Percentiles rank a stretch among this genome's conserved stretches.
phyloP scores from a whole-genome alignment of 2,888 invertebrate species.

The Petrophora chlorosata region DNA sequence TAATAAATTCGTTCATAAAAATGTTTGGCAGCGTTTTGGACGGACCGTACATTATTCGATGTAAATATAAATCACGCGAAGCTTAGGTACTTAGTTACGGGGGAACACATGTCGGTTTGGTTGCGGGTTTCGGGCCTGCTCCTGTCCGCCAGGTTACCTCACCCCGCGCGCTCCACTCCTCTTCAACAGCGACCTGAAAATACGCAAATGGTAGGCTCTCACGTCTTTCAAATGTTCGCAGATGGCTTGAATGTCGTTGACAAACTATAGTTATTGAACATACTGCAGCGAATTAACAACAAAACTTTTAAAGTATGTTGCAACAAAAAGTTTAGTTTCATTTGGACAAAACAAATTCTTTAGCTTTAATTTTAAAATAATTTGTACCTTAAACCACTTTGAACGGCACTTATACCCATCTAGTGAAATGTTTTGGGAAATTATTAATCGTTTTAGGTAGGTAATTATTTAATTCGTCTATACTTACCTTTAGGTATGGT shows the following conservation, averaged over 20 bases:
- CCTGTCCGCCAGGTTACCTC: constrained; percentile 73
- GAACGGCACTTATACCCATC: no score
- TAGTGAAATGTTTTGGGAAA: no score
- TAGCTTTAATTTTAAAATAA: no score
- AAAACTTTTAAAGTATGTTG: no score
- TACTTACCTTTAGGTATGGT: no score
- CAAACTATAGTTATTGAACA: no score
- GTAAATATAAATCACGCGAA: constrained; percentile 57
- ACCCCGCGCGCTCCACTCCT: constrained; percentile 70
- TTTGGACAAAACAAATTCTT: no score
- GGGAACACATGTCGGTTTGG: constrained; percentile 71
- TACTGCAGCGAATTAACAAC: no score
- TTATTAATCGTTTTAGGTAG: no score
- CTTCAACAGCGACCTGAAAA: constrained; percentile 80
- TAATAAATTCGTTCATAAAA: constrained; percentile 78
- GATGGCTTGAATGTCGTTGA: not conserved
- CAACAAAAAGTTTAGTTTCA: no score
- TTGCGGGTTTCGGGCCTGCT: constrained; percentile 39
- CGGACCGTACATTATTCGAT: constrained; percentile 80
- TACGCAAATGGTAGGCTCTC: constrained; percentile 73
- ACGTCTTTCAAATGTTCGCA: constrained; percentile 65
- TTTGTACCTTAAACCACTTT: no score
- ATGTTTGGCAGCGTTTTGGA: constrained; percentile 79
- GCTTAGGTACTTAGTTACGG: constrained; percentile 65
- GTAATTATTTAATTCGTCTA: no score